phyloP scores from a whole-genome alignment of 2,113 vertebrate species.

The human (Homo sapiens) region DNA sequence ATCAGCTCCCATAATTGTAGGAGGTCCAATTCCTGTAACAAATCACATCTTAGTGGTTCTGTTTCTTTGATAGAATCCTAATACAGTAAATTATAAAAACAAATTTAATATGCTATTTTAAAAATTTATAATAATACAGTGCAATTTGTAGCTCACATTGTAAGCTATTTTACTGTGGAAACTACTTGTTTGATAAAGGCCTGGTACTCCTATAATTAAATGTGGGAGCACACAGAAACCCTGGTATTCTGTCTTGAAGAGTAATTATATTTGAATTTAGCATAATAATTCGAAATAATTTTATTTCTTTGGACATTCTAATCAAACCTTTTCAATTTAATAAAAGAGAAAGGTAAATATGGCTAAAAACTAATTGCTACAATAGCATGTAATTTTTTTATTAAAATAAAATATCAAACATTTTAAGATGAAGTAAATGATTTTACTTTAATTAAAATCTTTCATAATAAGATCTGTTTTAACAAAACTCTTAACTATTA shows the following conservation, averaged over 20 bases:
- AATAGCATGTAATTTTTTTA: not conserved
- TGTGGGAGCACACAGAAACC: not conserved
- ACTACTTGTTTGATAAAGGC: not conserved
- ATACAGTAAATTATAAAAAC: not conserved
- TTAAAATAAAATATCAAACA: slow-evolving; percentile 3
- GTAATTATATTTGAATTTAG: not conserved
- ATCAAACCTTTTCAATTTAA: not conserved
- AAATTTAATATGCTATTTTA: not conserved
- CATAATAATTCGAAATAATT: not conserved
- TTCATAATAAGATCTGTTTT: slow-evolving; percentile 19
- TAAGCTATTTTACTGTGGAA: not conserved
- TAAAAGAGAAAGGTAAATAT: slow-evolving; percentile 9
- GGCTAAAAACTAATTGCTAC: not conserved
- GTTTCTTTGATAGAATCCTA: not conserved
- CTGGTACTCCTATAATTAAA: not conserved
- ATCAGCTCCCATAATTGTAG: not conserved
- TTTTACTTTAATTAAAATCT: slow-evolving; percentile 26
- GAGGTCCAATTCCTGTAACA: not conserved
- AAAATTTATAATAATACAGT: not conserved
- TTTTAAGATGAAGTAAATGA: slow-evolving; percentile 22
- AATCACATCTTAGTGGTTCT: not conserved
- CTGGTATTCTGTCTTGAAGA: not conserved
- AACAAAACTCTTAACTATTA: not conserved
- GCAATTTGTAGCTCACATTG: not conserved
- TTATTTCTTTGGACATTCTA: not conserved